phyloP scores from a whole-genome alignment of 1,140 invertebrate genomes.

The Steinernema feltiae region DNA sequence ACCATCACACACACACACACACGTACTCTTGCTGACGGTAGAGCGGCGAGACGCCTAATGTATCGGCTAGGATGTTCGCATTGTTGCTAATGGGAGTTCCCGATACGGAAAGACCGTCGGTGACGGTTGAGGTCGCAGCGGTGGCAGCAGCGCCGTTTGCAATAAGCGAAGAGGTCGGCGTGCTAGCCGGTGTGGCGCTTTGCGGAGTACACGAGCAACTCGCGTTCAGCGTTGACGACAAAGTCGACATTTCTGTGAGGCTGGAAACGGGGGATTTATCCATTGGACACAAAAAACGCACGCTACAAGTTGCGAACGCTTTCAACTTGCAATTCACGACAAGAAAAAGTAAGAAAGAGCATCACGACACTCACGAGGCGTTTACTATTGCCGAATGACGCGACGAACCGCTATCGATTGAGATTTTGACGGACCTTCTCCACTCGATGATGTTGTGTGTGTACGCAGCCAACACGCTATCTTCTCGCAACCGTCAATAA shows the following conservation, averaged over 20 bases:
- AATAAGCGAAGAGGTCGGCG: neutral
- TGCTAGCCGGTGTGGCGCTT: neutral
- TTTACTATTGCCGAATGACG: constrained; percentile 12
- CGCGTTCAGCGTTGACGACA: neutral
- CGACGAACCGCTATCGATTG: neutral
- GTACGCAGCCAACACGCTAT: too few species aligned
- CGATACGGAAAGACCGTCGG: neutral
- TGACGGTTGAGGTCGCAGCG: neutral
- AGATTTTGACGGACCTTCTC: constrained; percentile 8
- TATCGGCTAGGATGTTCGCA: constrained; percentile 50
- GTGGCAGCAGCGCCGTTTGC: neutral
- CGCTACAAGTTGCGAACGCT: neutral
- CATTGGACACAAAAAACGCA: neutral
- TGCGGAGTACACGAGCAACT: neutral
- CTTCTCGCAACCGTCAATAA: too few species aligned
- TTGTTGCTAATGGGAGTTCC: constrained; percentile 24
- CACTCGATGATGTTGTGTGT: neutral
- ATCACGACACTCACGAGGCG: constrained; percentile 1
- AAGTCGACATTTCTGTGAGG: neutral
- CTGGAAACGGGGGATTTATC: neutral
- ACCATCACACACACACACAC: constrained; percentile 8
- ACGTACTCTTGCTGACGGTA: constrained; percentile 53
- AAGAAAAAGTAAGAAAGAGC: neutral
- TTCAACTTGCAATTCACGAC: neutral
- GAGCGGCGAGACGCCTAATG: constrained; percentile 49